Evolutionary conservation across 2,113 vertebrate species (phyloP), one percentile per base, ranked within the genome.

Genomic region (Tragulus kanchil): DNA sequence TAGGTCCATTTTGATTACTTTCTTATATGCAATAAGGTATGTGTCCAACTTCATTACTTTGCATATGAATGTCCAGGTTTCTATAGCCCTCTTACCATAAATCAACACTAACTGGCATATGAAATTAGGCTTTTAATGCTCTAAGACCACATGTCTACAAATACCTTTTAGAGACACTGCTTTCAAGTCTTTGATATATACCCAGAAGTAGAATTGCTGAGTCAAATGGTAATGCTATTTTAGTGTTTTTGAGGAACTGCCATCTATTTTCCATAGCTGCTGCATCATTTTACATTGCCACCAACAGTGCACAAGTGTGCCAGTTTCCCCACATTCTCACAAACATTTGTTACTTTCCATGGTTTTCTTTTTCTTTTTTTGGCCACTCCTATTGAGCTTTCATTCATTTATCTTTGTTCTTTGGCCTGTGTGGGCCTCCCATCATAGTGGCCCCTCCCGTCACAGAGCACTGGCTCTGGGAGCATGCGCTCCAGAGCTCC

Each of bases 21-120:
- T 88, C 42, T 71, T 58, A 59, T 19, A 71, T 58, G 65, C 2
- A 75, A 54, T 65, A 36, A 75, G 17, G 19, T 89, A 64, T 82
- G 26, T 17, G 1, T 25, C 11, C 48, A 84, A 64, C 14, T 11
- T 93, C 48, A 58, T 52, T 77, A 15, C 81, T 96, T 90, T 69
- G 58, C 8, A 79, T 52, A 28, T 45, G 48, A 19, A 31, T 19
- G 88, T 56, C 7, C 14, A 71, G 67, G 87, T 88, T 91, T 84
- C 67, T 97, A 96, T 52, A 95, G 83, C 45, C 67, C 91, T 94
- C 64, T 92, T 78, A 2, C 89, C 77, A 94, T 93, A 87, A 98
- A 97, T 98, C 94, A 98, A 64, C n/a, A 26, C 89, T 50, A 89
- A 77, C 0, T 97, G 90, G 91, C 83, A n/a, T n/a, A n/a, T n/a